Percentiles rank a stretch among this genome's conserved stretches.
phyloP scores from a whole-genome alignment of 2,888 invertebrate genomes.

The Ophonus ardosiacus region DNA sequence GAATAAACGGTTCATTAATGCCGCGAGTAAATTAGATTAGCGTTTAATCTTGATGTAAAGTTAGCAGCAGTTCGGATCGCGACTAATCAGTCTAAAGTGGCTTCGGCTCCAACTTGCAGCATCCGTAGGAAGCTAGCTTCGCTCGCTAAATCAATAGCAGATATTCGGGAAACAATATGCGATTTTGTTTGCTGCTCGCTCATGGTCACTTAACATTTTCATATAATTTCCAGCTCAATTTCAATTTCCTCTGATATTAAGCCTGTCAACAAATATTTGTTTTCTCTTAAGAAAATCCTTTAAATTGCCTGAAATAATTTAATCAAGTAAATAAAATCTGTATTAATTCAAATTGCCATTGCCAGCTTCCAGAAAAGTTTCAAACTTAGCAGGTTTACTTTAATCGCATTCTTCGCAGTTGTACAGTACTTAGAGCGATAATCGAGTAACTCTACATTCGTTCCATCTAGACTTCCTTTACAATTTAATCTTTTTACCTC shows the following conservation, averaged over 20 bases:
- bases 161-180: slow-evolving; percentile 13
- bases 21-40: slow-evolving; percentile 56
- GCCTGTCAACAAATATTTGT: slow-evolving; percentile 36
- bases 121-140: slow-evolving; percentile 7
- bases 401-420: not conserved
- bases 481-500: not conserved
- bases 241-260: slow-evolving; percentile 25
- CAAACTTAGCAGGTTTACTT: not conserved
- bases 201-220: slow-evolving; percentile 5
- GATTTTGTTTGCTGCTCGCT: not conserved
- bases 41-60: slow-evolving; percentile 61
- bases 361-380: not conserved
- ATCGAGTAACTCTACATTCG: not conserved
- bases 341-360: not conserved
- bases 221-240: slow-evolving; percentile 18
- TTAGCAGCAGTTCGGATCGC: slow-evolving; percentile 56
- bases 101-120: not conserved
- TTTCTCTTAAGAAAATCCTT: slow-evolving; percentile 17
- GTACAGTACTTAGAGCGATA: not conserved
- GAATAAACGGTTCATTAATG: slow-evolving; percentile 59
- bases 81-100: slow-evolving; percentile 52
- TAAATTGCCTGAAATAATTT: slow-evolving; percentile 24
- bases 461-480: not conserved
- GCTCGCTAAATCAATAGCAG: slow-evolving; percentile 10
- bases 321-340: slow-evolving; percentile 28